These are phyloP conservation scores for Characodon lateralis DNA, from an alignment of 2,797 vertebrate genomes.

Conservation along the genomic window DNA sequence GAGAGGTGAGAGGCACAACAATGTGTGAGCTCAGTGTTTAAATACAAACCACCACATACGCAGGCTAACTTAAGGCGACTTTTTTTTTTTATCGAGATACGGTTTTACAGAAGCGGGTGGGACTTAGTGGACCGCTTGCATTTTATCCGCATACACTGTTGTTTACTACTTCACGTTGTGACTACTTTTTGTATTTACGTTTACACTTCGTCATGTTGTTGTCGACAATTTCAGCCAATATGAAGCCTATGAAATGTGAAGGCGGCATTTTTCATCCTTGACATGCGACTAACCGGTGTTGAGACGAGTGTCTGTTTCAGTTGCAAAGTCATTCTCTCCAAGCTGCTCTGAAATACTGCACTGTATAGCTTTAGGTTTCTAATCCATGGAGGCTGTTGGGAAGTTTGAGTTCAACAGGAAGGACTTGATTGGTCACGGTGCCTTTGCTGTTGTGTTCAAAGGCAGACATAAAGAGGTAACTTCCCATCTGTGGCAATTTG, in stretches of 20 bases:
- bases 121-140: neutral
- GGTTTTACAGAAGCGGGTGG: neutral
- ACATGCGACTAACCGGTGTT: conserved; percentile 74
- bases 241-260: conserved; percentile 51
- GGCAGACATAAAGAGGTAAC: conserved; percentile 93
- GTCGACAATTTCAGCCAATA: neutral
- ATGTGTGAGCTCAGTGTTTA: conserved; percentile 33
- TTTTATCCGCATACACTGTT: conserved; percentile 23
- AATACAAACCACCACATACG: conserved; percentile 13
- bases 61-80: neutral
- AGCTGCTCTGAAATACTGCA: conserved; percentile 24
- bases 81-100: neutral
- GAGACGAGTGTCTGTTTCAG: conserved; percentile 51
- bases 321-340: conserved; percentile 57
- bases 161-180: conserved; percentile 22
- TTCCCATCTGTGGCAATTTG: neutral
- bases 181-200: conserved; percentile 24
- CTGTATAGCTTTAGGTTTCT: conserved; percentile 2
- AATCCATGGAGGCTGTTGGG: conserved; percentile 89
- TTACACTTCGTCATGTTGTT: conserved; percentile 25
- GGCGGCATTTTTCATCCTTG: conserved; percentile 45
- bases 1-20: conserved; percentile 58
- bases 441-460: conserved; percentile 96
- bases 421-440: conserved; percentile 94
- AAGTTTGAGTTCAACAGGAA: conserved; percentile 96